These are phyloP conservation scores for Morpho achilles DNA, from an alignment of 2,888 invertebrate species.

Conservation along the genomic window DNA sequence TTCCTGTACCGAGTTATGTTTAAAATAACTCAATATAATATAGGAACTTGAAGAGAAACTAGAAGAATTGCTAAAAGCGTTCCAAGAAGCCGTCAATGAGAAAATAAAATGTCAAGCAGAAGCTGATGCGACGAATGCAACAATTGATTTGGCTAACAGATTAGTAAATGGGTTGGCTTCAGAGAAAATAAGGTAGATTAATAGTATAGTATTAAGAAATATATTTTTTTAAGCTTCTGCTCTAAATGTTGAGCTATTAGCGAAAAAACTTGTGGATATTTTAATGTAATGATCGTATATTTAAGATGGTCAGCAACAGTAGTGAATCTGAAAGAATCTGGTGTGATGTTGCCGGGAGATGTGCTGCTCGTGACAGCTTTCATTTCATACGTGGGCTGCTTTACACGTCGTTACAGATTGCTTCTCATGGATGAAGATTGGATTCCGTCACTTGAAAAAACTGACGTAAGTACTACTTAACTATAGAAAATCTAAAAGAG, in stretches of 20 bases:
- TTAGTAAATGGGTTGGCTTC: conserved; percentile 95
- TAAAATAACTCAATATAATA: neutral
- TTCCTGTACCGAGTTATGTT: too few species aligned
- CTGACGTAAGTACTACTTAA: conserved; percentile 65
- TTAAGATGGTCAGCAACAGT: conserved; percentile 68
- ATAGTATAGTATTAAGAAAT: neutral
- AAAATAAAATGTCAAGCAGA: conserved; percentile 95
- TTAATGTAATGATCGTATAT: too few species aligned
- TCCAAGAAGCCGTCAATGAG: conserved; percentile 90
- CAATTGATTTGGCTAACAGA: conserved; percentile 94
- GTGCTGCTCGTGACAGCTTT: conserved; percentile 93
- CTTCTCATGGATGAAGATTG: conserved; percentile 89
- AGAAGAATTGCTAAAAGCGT: conserved; percentile 86
- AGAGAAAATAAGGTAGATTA: conserved; percentile 82
- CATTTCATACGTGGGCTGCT: conserved; percentile 96
- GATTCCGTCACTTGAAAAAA: conserved; percentile 87
- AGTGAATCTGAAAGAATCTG: conserved; percentile 83
- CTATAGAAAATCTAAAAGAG: too few species aligned
- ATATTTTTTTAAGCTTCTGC: neutral
- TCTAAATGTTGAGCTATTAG: too few species aligned
- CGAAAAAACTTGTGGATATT: too few species aligned
- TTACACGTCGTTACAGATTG: conserved; percentile 89
- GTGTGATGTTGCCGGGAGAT: conserved; percentile 91
- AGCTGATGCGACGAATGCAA: conserved; percentile 92
- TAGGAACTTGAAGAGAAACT: conserved; percentile 88